Base-by-base conservation (phyloP, 1,140 invertebrate species). In the Dysdera silvatica region DNA sequence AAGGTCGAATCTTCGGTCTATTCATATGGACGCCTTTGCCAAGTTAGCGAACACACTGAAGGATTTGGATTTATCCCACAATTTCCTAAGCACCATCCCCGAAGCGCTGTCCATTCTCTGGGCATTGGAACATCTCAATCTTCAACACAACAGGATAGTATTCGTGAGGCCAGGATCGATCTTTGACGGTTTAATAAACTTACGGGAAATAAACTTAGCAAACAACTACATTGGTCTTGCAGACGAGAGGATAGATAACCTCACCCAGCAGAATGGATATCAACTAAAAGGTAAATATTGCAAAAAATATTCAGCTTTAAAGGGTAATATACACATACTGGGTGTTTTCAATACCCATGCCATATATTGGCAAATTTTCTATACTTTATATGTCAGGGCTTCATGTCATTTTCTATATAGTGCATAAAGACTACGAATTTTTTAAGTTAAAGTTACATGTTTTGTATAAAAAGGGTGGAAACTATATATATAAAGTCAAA, bases 31-130 rank as follows among this genome's bases (percentile, higher is more conserved):
- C 8, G 67, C 57, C 6, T 68, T 68, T 26, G 28, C 37, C 8
- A 52, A 24, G 7, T 14, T 66, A 3, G 64, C 66, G 2, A 12
- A 24, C 3, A 41, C 20, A 5, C 54, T 68, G 2, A 43, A 33
- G 26, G 24, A 56, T 14, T 28, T 68, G 24, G 67, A 68, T 26
- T 33, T 68, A 20, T 68, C 67, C 10, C 32, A 68, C 32, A 68
- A 68, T 29, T 18, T 23, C 8, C 1, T 68, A 18, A 31, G 28
- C 10, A 32, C 14, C 7, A 31, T 67, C 4, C 57, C 66, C 6
- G 18, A 59, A 28, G 69, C 69, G 1, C 10, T 63, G 0, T 20
- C 48, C 2, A 61, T 61, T 12, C 40, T 67, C 28, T 4, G 62
- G 4, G 28, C 54, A 1, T 26, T 59, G 20, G 29, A 51, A 18